A percentile compares a stretch with the other conserved stretches of the same genome.
Evolutionary conservation across 2,888 invertebrate genomes (phyloP).

Genomic region (Cephus sareptanus): DNA sequence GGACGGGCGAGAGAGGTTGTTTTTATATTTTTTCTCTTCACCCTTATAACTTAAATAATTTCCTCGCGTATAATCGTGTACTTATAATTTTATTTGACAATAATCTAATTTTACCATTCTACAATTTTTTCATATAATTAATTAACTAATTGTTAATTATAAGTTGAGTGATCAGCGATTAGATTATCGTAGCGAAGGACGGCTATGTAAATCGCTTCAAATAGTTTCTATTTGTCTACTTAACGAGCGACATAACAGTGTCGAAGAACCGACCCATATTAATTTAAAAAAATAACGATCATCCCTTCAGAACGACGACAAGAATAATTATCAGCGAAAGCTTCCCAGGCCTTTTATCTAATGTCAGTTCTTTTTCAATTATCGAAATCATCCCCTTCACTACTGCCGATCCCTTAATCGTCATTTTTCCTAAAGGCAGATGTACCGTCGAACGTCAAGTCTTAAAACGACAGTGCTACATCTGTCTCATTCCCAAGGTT

Average conservation of each 20-base stretch:
- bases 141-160: not conserved
- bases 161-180: not conserved
- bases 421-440: not conserved
- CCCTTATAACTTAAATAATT: not conserved
- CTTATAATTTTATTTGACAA: not conserved
- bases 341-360: not conserved
- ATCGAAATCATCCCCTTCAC: not conserved
- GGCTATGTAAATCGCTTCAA: too few relatives aligned
- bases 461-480: conserved; percentile 1
- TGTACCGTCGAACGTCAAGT: not conserved
- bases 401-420: not conserved
- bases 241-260: not conserved
- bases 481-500: conserved; percentile 15
- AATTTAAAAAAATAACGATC: not conserved
- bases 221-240: not conserved
- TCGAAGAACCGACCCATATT: not conserved
- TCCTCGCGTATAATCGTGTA: not conserved
- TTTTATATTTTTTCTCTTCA: not conserved
- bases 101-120: not conserved
- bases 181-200: too few relatives aligned
- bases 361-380: not conserved
- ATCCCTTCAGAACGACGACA: not conserved
- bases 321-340: not conserved
- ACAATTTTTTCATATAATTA: not conserved
- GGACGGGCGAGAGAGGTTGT: not conserved